phyloP scores from a whole-genome alignment of 2,113 vertebrate genomes.

The Centropristis striata region DNA sequence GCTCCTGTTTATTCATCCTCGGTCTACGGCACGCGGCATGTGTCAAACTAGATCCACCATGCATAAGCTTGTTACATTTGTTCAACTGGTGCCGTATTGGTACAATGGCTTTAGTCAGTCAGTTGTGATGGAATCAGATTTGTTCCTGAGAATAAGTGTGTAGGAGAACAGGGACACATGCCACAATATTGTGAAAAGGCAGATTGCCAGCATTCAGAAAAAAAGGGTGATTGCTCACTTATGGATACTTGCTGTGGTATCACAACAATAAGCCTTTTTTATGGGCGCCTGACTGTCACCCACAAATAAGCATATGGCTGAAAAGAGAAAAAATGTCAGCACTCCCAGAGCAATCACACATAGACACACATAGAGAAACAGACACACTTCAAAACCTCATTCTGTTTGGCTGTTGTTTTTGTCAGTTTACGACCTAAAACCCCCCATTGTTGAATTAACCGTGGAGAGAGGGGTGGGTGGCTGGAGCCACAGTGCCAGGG shows the following conservation, averaged over 20 bases:
- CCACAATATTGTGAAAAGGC: constrained; percentile 65
- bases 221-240: constrained; percentile 71
- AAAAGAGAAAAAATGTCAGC: constrained; percentile 37
- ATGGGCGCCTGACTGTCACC: constrained; percentile 61
- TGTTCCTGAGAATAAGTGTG: constrained; percentile 65
- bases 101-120: constrained; percentile 73
- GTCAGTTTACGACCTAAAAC: constrained; percentile 63
- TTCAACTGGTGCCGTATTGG: constrained; percentile 57
- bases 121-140: constrained; percentile 69
- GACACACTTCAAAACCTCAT: constrained; percentile 56
- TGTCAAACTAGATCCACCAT: constrained; percentile 62
- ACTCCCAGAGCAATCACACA: constrained; percentile 26
- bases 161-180: constrained; percentile 69
- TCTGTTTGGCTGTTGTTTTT: constrained; percentile 70
- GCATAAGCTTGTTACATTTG: constrained; percentile 68
- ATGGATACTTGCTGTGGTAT: constrained; percentile 68
- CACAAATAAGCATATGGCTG: constrained; percentile 76
- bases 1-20: constrained; percentile 58
- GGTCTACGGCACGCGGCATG: constrained; percentile 38
- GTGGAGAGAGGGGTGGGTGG: constrained; percentile 55
- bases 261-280: constrained; percentile 67
- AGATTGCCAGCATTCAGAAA: constrained; percentile 58
- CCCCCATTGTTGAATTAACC: constrained; percentile 73
- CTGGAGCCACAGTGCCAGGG: constrained; percentile 53
- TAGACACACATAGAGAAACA: constrained; percentile 38